Evolutionary conservation across 2,113 vertebrate species (phyloP).

Genomic region (Callocephalon fimbriatum): DNA sequence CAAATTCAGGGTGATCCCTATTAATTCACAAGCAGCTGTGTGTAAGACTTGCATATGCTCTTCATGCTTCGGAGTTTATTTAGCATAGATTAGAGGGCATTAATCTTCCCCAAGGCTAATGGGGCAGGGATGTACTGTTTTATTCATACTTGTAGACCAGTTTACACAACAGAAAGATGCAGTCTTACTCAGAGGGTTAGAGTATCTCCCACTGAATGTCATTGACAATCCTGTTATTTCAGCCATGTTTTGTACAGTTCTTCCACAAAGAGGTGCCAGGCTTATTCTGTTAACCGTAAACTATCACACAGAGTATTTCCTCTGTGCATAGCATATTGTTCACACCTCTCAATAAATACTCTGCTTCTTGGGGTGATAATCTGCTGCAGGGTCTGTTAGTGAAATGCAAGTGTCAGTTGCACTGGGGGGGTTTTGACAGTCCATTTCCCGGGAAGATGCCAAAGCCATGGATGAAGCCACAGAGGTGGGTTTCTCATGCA

Average conservation of each 20-base stretch:
- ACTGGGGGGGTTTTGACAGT: neutral
- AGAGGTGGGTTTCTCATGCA: neutral
- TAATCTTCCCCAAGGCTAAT: conserved; percentile 51
- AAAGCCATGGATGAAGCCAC: conserved; percentile 18
- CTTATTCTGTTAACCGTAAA: conserved; percentile 1
- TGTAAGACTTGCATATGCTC: conserved; percentile 18
- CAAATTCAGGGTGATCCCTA: conserved; percentile 39
- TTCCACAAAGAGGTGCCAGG: conserved; percentile 45
- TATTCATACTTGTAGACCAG: conserved; percentile 13
- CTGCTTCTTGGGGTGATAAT: neutral
- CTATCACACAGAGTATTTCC: neutral
- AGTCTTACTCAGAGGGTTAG: neutral
- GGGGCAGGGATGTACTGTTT: conserved; percentile 34
- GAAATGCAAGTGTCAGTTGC: neutral
- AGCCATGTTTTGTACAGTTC: conserved; percentile 26
- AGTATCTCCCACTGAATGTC: neutral
- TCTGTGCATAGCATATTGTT: neutral
- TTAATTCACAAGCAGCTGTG: conserved; percentile 42
- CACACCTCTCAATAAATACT: neutral
- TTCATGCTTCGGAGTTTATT: conserved; percentile 45
- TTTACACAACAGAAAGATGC: conserved; percentile 28
- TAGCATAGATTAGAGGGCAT: conserved; percentile 29
- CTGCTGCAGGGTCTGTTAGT: neutral
- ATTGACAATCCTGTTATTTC: conserved; percentile 15
- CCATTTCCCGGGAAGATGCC: neutral